Percentiles rank a stretch among this genome's conserved stretches.
Evolutionary conservation across 37 sponge, comb jelly and placozoan genomes (phyloP).

Genomic region (Agelas oroides): DNA sequence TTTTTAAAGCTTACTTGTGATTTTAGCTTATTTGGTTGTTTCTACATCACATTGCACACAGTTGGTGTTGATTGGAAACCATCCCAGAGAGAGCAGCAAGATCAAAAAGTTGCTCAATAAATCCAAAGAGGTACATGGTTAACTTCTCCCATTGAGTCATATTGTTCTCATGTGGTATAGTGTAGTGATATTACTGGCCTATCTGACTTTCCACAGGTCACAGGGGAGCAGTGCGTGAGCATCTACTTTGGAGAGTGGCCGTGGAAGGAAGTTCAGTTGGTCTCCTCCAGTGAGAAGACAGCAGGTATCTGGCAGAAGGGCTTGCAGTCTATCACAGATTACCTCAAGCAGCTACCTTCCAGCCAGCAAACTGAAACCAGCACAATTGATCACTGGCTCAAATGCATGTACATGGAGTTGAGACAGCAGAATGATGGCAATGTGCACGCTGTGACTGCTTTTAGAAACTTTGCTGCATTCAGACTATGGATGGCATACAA

Average conservation of each 20-base stretch:
- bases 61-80: slow-evolving; percentile 47
- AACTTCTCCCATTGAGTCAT: background rate
- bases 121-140: slow-evolving; percentile 10
- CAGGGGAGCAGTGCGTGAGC: slow-evolving; percentile 33
- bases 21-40: too few relatives aligned
- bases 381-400: slow-evolving; percentile 48
- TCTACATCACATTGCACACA: too few relatives aligned
- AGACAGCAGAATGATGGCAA: background rate
- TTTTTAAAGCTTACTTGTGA: background rate
- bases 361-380: background rate
- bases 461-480: slow-evolving; percentile 21
- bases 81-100: slow-evolving; percentile 43
- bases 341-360: too few relatives aligned
- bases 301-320: background rate
- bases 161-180: background rate
- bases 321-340: background rate
- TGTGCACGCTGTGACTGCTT: slow-evolving; percentile 22
- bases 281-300: background rate
- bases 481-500: slow-evolving; percentile 52
- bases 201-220: slow-evolving; percentile 2
- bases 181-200: background rate
- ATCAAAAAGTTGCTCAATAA: slow-evolving; percentile 22
- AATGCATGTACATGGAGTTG: slow-evolving; percentile 44
- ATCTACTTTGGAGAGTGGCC: slow-evolving; percentile 63
- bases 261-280: slow-evolving; percentile 50